These are phyloP conservation scores for Apeltes quadracus DNA, from an alignment of 2,113 vertebrate species.

Conservation along the genomic window DNA sequence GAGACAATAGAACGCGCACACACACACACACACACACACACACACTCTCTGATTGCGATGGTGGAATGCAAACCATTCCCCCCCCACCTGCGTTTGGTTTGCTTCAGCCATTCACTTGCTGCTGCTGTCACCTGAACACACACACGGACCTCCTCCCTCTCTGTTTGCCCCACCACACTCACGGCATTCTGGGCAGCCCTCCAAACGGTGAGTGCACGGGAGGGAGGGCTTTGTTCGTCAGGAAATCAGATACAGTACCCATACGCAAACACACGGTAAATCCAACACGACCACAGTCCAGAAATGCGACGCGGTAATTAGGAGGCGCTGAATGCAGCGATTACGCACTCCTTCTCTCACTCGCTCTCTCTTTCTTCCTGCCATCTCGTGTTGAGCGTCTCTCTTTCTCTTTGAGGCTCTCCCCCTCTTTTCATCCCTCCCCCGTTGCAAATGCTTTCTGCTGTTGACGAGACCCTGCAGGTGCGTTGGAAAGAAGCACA, in stretches of 20 bases:
- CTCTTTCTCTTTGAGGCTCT: conserved; percentile 31
- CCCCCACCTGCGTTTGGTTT: conserved; percentile 59
- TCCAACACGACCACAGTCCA: conserved; percentile 66
- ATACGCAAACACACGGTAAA: conserved; percentile 29
- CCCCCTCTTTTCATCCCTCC: conserved; percentile 44
- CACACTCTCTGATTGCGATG: conserved; percentile 42
- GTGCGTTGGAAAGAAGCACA: conserved; percentile 67
- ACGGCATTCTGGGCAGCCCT: conserved; percentile 68
- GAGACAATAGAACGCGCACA: conserved; percentile 47
- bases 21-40: conserved; percentile 9
- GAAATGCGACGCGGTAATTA: conserved; percentile 72
- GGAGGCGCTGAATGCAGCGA: conserved; percentile 64
- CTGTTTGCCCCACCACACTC: conserved; percentile 49
- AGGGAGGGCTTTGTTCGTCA: conserved; percentile 61
- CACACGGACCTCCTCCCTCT: conserved; percentile 29
- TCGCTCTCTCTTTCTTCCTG: conserved; percentile 56
- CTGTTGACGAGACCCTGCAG: conserved; percentile 70
- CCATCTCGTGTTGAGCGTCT: conserved; percentile 52
- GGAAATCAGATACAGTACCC: conserved; percentile 63
- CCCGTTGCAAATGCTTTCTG: conserved; percentile 51
- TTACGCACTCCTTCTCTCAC: conserved; percentile 65
- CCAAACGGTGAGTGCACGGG: conserved; percentile 66
- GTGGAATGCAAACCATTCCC: conserved; percentile 58
- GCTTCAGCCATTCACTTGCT: conserved; percentile 44
- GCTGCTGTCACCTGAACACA: conserved; percentile 56